Evolutionary conservation across 1,140 invertebrate genomes (phyloP).

Genomic region (Anagrus nilaparvatae): DNA sequence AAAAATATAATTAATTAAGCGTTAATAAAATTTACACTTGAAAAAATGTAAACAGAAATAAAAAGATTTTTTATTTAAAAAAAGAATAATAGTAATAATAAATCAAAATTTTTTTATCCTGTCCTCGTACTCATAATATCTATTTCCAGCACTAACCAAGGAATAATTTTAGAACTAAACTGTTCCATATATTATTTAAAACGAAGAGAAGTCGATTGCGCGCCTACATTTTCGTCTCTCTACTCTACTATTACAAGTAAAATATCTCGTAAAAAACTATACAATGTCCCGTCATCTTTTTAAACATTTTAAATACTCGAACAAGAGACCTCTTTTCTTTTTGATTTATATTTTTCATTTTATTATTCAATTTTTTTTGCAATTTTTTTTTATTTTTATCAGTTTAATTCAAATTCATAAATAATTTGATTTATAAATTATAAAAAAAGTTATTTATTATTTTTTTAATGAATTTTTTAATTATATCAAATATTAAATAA

Average conservation of each 20-base stretch:
- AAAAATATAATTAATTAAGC: background rate
- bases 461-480: no score
- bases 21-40: background rate
- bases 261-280: background rate
- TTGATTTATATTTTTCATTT: no score
- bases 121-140: slow-evolving; percentile 45
- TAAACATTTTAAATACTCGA: no score
- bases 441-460: no score
- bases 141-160: slow-evolving; percentile 42
- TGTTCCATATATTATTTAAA: slow-evolving; percentile 45
- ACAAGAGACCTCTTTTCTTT: no score
- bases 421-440: no score
- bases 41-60: slow-evolving; percentile 10
- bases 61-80: slow-evolving; percentile 11
- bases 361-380: no score
- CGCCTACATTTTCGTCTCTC: background rate
- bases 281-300: no score
- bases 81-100: slow-evolving; percentile 33
- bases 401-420: no score
- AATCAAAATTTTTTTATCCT: slow-evolving; percentile 41
- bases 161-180: slow-evolving; percentile 40
- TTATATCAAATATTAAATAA: no score
- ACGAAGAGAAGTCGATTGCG: slow-evolving; percentile 1
- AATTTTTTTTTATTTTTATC: no score
- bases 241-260: background rate